Evolutionary conservation across 2,888 invertebrate genomes (phyloP).

Genomic region (Amiota mariae): DNA sequence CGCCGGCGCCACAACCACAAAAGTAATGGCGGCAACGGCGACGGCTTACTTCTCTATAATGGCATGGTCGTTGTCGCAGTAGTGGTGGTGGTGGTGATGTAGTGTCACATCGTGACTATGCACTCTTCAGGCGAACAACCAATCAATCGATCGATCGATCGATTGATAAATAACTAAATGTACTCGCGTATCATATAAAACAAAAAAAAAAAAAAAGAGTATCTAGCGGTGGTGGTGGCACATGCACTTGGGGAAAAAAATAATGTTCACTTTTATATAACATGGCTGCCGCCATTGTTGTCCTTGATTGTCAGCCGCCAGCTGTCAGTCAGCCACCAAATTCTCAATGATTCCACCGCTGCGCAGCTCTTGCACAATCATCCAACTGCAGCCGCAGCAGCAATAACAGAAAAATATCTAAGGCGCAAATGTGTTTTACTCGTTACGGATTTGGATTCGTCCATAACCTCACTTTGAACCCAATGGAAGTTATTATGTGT

Average conservation of each 20-base stretch:
- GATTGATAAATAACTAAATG: neutral
- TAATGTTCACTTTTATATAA: neutral
- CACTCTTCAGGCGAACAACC: slow-evolving; percentile 41
- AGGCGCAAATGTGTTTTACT: neutral
- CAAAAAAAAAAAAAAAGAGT: too few species aligned
- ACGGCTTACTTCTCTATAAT: slow-evolving; percentile 1
- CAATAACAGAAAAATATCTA: too few species aligned
- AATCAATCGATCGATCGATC: neutral
- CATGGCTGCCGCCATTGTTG: slow-evolving; percentile 1
- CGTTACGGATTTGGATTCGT: slow-evolving; percentile 6
- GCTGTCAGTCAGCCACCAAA: neutral
- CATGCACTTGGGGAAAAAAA: too few species aligned
- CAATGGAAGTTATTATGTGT: neutral
- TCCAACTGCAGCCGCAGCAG: neutral
- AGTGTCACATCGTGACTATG: slow-evolving; percentile 61
- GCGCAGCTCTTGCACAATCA: slow-evolving; percentile 13
- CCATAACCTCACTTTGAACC: slow-evolving; percentile 17
- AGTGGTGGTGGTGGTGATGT: slow-evolving; percentile 33
- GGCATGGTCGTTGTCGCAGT: neutral
- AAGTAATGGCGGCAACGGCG: neutral
- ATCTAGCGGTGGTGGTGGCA: neutral
- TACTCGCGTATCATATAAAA: neutral
- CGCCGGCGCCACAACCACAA: slow-evolving; percentile 5
- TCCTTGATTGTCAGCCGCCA: neutral
- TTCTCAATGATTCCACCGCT: neutral